These are phyloP conservation scores for Nothoprocta perdicaria DNA, from an alignment of 2,113 vertebrate species.

Conservation along the genomic window DNA sequence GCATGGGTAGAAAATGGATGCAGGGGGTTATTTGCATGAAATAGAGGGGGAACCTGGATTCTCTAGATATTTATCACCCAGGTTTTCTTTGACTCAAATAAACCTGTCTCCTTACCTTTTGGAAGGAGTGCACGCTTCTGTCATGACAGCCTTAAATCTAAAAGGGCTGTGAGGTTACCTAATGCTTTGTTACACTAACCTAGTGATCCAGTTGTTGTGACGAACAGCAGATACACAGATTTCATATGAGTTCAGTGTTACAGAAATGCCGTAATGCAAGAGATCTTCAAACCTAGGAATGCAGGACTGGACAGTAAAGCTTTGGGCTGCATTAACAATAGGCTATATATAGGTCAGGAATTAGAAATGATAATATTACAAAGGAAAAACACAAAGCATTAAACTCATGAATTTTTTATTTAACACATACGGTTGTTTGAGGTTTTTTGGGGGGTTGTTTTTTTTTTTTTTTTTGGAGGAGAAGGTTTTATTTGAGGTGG, in stretches of 20 bases:
- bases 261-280: not conserved
- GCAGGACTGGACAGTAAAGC: not conserved
- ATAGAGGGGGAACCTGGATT: not conserved
- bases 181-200: slow-evolving; percentile 60
- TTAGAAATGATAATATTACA: not conserved
- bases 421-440: not conserved
- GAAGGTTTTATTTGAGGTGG: not conserved
- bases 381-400: not conserved
- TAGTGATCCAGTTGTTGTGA: slow-evolving; percentile 55
- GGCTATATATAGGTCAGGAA: not conserved
- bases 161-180: not conserved
- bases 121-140: slow-evolving; percentile 29
- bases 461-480: too few species aligned
- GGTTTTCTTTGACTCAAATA: slow-evolving; percentile 21
- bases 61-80: not conserved
- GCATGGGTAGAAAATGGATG: not conserved
- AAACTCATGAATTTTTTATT: not conserved
- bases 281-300: not conserved
- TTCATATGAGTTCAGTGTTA: slow-evolving; percentile 23
- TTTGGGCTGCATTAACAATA: not conserved
- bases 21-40: not conserved
- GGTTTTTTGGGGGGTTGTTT: too few species aligned
- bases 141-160: slow-evolving; percentile 46
- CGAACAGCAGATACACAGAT: slow-evolving; percentile 10
- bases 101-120: slow-evolving; percentile 5